Base-by-base conservation (phyloP, 2,113 vertebrate species). In the Leptobrachium ailaonicum region DNA sequence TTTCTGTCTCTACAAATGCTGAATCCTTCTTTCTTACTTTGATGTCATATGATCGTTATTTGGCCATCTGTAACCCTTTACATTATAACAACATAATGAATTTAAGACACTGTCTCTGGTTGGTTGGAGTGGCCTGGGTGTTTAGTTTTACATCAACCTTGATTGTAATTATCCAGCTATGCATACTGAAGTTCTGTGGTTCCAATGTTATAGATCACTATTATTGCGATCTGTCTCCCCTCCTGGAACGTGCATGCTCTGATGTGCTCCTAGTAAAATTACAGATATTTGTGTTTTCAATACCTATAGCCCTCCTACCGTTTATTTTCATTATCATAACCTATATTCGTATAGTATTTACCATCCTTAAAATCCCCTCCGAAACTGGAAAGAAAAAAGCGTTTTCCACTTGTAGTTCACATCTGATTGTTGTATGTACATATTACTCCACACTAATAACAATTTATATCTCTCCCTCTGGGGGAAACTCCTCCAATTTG, bases 191-290 rank as follows among this genome's bases (percentile, higher is more conserved):
- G 1, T 88, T 84, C 50, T 87, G 85, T 83, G 84, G 85, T 2
- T 83, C 83, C 41, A 85, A 84, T 77, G 47, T 74, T 4, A 87
- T 83, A 1, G 79, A 88, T 14, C 85, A 88, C 44, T 86, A 79
- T 72, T 84, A 86, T 2, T 87, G 84, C 79, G 87, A 88, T 77
- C 72, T 86, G 58, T 73, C 85, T 14, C 85, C 85, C 1, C 72
- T 87, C 11, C 8, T 87, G 82, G 77, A 73, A 44, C 47, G 9
- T 54, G 53, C 77, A 12, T 79, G 77, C 14, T 56, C 47, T 2
- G 77, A 79, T 67, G 32, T 66, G 20, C 66, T 45, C 8, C 6
- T 56, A 6, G 45, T 79, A 14, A 66, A 73, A 67, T 32, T 64
- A 40, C 70, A 73, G 47, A 66, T 66, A 42, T 73, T 66, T 56